These are phyloP conservation scores for Linyphia triangularis DNA, from an alignment of 2,888 invertebrate genomes.

Conservation along the genomic window DNA sequence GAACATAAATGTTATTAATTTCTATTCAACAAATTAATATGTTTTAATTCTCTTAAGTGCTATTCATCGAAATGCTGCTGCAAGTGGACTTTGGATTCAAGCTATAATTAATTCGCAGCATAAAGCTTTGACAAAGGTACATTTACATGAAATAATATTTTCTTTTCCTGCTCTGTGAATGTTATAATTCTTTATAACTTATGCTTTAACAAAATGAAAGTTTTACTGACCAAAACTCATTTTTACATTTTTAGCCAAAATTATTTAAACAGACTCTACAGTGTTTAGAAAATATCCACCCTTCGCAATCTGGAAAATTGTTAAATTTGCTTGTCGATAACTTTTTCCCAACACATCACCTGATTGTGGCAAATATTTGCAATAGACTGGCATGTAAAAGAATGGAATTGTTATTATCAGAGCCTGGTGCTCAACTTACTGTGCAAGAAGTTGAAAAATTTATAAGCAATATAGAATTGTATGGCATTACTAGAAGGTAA, in stretches of 20 bases:
- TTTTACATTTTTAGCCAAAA: constrained; percentile 82
- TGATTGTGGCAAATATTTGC: constrained; percentile 85
- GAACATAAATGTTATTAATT: too few species aligned
- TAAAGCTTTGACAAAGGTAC: constrained; percentile 80
- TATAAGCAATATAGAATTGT: constrained; percentile 82
- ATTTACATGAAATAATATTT: constrained; percentile 10
- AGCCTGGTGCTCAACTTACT: constrained; percentile 83
- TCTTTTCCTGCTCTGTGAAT: background rate
- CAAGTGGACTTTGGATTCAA: constrained; percentile 87
- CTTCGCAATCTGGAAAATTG: constrained; percentile 87
- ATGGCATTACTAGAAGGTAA: constrained; percentile 82
- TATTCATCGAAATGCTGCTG: constrained; percentile 84
- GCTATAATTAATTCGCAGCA: constrained; percentile 86
- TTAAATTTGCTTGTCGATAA: constrained; percentile 84
- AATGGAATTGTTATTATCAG: constrained; percentile 85
- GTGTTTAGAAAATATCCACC: constrained; percentile 84
- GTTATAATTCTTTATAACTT: background rate
- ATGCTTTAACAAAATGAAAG: background rate
- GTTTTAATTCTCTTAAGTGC: constrained; percentile 81
- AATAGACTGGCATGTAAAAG: constrained; percentile 86
- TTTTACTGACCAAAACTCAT: background rate
- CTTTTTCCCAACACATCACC: constrained; percentile 85
- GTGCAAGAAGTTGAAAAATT: constrained; percentile 86
- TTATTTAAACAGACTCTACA: constrained; percentile 86
- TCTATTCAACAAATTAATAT: too few species aligned